Evolutionary conservation across 1,140 invertebrate species (phyloP), one percentile per base, ranked within the genome.

Genomic region (Calosoma granatense): DNA sequence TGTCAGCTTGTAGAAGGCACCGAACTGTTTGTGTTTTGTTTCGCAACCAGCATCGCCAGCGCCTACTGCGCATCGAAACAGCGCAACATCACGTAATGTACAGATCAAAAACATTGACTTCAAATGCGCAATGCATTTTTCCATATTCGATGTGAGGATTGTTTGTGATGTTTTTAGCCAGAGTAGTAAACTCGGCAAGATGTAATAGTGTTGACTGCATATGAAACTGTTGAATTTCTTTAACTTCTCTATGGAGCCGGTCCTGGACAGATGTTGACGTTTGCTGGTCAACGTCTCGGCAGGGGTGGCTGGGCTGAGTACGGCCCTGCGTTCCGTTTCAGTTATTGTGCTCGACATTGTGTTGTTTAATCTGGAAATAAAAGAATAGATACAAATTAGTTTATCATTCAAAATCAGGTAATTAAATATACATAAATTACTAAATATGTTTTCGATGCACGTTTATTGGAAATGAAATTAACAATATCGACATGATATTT

Each of bases 301-400:
- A 3, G 17, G 9, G 9, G 4, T 12, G 9, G 3, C 9, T 6
- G 9, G 3, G 9, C 17, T 9, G 17, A 17, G 9, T 4, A 17
- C 17, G 4, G 9, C 41, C 41, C 17, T 9, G 4, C 17, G 41
- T 47, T 47, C 6, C 17, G 15, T 17, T 47, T 47, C 9, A 3
- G 41, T 47, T 47, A 47, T 47, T 47, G 41, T 47, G 15, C 41
- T 47, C 9, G 41, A 47, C 41, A 47, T 47, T 47, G 6, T 47
- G n/a, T n/a, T 17, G 6, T 6, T 12, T 11, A 12, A 11, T 47
- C 41, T 47, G 41, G 9, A 47, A 47, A 47, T n/a, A 36, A 36
- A 36, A n/a, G n/a, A n/a, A n/a, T n/a, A n/a, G n/a, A n/a, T n/a
- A n/a, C n/a, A n/a, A n/a, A n/a, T n/a, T n/a, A n/a, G n/a, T n/a